phyloP scores from a whole-genome alignment of 2,113 vertebrate species.

The Megaleporinus macrocephalus region DNA sequence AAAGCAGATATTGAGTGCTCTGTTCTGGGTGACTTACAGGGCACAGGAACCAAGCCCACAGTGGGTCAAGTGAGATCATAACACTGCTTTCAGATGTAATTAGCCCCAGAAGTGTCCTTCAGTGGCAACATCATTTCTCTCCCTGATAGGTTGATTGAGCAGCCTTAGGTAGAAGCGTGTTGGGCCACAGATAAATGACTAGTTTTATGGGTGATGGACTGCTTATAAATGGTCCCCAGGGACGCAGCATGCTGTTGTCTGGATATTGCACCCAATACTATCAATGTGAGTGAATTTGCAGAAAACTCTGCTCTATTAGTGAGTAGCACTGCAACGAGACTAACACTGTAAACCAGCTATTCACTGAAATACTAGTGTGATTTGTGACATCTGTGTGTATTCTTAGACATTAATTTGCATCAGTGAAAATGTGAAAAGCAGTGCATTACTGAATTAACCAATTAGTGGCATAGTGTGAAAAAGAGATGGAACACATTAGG shows the following conservation, averaged over 20 bases:
- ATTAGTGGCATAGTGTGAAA: too few relatives aligned
- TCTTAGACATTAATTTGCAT: too few relatives aligned
- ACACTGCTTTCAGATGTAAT: constrained; percentile 17
- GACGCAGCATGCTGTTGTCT: background rate
- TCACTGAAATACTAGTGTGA: too few relatives aligned
- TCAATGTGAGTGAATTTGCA: background rate
- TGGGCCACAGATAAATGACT: constrained; percentile 15
- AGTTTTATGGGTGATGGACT: constrained; percentile 1
- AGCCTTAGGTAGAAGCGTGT: background rate
- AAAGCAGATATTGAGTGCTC: background rate
- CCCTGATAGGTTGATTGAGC: background rate
- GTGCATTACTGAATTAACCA: too few relatives aligned
- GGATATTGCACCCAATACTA: background rate
- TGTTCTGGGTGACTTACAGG: background rate
- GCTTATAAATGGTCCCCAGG: constrained; percentile 7
- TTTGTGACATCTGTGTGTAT: too few relatives aligned
- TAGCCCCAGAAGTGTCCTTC: constrained; percentile 10
- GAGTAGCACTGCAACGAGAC: too few relatives aligned
- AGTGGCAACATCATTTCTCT: background rate
- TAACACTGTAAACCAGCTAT: too few relatives aligned
- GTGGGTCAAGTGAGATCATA: background rate
- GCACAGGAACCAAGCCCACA: background rate
- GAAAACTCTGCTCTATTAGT: background rate
- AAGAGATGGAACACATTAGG: too few relatives aligned
- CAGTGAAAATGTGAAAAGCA: too few relatives aligned